phyloP scores from a whole-genome alignment of 2,888 invertebrate genomes.

The Escarpia spicata region DNA sequence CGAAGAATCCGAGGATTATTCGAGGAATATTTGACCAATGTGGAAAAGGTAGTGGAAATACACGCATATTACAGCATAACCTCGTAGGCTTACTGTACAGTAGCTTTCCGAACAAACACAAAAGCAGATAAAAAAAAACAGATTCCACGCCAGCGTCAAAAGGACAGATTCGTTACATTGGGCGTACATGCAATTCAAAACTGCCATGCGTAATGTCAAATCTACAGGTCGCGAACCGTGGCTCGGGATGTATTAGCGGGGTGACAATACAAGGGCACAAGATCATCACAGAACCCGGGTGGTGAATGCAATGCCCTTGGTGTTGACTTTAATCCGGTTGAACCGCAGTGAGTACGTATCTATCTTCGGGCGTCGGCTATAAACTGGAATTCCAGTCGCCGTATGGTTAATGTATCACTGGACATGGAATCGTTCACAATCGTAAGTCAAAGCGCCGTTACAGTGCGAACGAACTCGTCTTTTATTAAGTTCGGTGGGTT shows the following conservation, averaged over 20 bases:
- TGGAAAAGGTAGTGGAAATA: neutral
- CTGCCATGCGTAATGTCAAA: neutral
- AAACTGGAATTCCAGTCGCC: neutral
- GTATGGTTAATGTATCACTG: neutral
- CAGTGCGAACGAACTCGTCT: neutral
- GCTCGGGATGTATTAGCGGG: neutral
- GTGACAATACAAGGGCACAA: neutral
- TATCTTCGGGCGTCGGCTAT: neutral
- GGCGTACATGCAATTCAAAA: neutral
- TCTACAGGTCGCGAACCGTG: neutral
- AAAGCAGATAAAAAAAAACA: neutral
- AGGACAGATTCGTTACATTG: neutral
- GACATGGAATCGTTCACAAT: neutral
- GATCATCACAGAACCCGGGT: neutral
- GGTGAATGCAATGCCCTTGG: neutral
- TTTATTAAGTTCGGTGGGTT: neutral
- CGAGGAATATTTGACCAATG: too few relatives aligned
- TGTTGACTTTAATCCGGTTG: constrained; percentile 3
- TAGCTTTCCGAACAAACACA: neutral
- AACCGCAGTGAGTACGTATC: neutral
- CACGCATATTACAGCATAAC: neutral
- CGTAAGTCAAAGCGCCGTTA: neutral
- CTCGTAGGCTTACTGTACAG: neutral
- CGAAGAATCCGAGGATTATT: too few relatives aligned
- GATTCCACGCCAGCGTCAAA: neutral